Conservation (phyloP, 2,113 vertebrate species). For the Plectropomus leopardus region DNA sequence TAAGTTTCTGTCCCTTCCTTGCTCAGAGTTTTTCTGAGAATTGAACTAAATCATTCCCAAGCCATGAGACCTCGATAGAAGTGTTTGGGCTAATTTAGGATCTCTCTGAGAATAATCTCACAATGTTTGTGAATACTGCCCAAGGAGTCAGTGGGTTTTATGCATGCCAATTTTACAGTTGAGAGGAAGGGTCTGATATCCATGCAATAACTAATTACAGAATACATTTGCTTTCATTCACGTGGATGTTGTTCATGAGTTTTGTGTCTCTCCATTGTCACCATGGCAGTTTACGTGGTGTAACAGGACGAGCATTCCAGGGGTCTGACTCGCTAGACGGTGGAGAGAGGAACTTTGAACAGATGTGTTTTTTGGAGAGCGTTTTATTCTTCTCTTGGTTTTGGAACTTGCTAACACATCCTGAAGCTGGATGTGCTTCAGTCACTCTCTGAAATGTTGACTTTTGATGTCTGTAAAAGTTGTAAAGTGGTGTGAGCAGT, state of each 20-base stretch:
- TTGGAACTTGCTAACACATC: background rate
- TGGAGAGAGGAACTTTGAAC: background rate
- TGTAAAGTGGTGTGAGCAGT: background rate
- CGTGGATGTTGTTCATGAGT: background rate
- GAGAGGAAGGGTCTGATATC: background rate
- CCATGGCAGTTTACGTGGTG: background rate
- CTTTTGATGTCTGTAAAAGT: too few relatives aligned
- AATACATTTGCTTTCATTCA: background rate
- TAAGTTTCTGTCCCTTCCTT: too few relatives aligned
- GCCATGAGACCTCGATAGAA: too few relatives aligned
- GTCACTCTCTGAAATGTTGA: background rate
- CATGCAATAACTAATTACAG: conserved; percentile 6
- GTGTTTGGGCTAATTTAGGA: too few relatives aligned
- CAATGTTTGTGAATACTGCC: too few relatives aligned
- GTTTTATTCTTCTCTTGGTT: background rate
- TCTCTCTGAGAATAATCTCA: too few relatives aligned
- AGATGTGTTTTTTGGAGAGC: background rate
- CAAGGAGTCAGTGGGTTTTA: background rate
- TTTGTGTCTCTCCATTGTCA: background rate
- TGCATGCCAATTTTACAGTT: conserved; percentile 15
- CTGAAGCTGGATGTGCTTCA: background rate
- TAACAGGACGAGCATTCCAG: background rate
- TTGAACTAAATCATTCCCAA: too few relatives aligned
- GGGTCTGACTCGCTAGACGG: background rate
- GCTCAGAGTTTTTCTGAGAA: too few relatives aligned